phyloP scores from a whole-genome alignment of 1,140 invertebrate genomes.

The Diabrotica virgifera region DNA sequence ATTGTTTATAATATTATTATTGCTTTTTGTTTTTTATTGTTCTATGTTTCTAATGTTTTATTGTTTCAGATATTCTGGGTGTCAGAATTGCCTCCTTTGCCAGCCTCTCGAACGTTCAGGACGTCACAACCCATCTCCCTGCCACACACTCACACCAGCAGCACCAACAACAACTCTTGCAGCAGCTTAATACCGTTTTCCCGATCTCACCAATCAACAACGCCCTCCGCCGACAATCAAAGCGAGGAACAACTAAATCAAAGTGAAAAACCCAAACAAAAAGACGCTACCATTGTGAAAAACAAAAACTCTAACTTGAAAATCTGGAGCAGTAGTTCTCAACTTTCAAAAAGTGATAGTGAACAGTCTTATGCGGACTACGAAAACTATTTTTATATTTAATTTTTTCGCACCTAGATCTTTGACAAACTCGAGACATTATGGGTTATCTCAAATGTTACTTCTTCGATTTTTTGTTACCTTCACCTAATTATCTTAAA shows the following conservation, averaged over 20 bases:
- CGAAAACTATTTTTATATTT: slow-evolving; percentile 63
- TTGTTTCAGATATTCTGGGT: slow-evolving; percentile 44
- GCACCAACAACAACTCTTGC: slow-evolving; percentile 18
- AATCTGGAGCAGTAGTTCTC: slow-evolving; percentile 47
- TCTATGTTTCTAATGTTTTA: slow-evolving; percentile 11
- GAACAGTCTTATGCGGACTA: slow-evolving; percentile 54
- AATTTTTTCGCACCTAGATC: slow-evolving; percentile 18
- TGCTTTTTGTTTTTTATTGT: no score
- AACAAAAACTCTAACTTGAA: slow-evolving; percentile 37
- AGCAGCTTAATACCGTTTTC: slow-evolving; percentile 39
- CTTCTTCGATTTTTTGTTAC: no score
- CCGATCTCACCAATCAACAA: slow-evolving; percentile 32
- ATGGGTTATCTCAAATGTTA: no score
- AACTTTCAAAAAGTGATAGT: slow-evolving; percentile 45
- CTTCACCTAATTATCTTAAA: no score
- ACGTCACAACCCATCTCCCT: slow-evolving; percentile 16
- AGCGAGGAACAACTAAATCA: slow-evolving; percentile 37
- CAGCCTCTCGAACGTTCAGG: slow-evolving; percentile 32
- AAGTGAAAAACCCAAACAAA: slow-evolving; percentile 38
- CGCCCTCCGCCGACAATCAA: neutral
- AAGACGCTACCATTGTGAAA: slow-evolving; percentile 27
- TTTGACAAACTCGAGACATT: no score
- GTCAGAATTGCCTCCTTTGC: slow-evolving; percentile 36
- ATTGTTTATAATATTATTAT: no score
- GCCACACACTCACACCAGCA: neutral